Evolutionary conservation across 2,113 vertebrate genomes (phyloP), one percentile per base, ranked within the genome.

Genomic region (Hippocampus guttulatus): DNA sequence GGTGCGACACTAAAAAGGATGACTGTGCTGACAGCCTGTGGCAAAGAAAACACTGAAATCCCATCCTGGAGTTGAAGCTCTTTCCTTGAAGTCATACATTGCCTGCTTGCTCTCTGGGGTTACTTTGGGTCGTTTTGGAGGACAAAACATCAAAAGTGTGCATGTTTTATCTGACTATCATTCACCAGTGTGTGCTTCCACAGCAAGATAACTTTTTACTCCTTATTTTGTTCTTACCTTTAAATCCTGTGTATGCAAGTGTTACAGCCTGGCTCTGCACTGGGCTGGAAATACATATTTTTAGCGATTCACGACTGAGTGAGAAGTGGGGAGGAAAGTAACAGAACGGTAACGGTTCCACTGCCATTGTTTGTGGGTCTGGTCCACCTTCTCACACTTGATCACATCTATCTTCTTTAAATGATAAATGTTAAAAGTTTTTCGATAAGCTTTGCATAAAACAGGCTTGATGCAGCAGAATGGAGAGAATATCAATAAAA

Each of bases 1-100:
- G 73, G 9, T 2, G 69, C 12, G 49, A 74, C 70, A 67, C 72
- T 64, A 47, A 30, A 77, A 70, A 77, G 69, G 18, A 20, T 70
- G 78, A 82, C 69, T 54, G 25, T 45, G 21, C 52, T 68, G 58
- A 27, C 20, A 51, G 43, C 41, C 14, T 43, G 23, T 33, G 15
- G 16, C 40, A 65, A 66, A 69, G 43, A 55, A 55, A 64, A 67
- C 41, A 45, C 18, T 65, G 21, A 60, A 61, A 69, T 63, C 23
- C 33, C 65, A 52, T 64, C 40, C 11, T 3, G 63, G 43, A 23
- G 62, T n/a, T 2, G 62, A 65, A 65, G 64, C 23, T 27, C 23
- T 47, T 61, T 47, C 40, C 64, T 65, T 65, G 64, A 65, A 65
- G 64, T 65, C 64, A 16, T 9, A 25, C 20, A 21, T 43, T n/a